A percentile compares a stretch with the other conserved stretches of the same genome.
These are phyloP conservation scores for Orgyia antiqua DNA, from an alignment of 2,888 invertebrate genomes.

Conservation along the genomic window DNA sequence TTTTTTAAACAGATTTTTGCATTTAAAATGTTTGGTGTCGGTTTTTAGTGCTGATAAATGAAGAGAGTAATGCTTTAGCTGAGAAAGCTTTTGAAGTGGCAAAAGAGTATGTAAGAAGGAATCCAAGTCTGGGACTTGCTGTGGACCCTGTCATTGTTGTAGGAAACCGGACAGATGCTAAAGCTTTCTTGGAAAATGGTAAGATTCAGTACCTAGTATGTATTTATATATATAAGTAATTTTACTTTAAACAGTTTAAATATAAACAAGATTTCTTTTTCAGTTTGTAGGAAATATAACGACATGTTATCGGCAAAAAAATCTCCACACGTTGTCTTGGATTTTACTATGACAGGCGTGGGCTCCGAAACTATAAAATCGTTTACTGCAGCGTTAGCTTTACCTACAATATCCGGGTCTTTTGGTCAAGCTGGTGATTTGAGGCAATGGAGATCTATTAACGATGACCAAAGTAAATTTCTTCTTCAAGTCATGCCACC, in stretches of 20 bases:
- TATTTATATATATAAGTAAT: neutral
- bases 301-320: slow-evolving; percentile 80
- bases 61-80: slow-evolving; percentile 84
- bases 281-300: slow-evolving; percentile 86
- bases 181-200: slow-evolving; percentile 84
- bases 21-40: too few species aligned
- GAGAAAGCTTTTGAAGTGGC: slow-evolving; percentile 85
- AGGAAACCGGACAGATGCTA: slow-evolving; percentile 85
- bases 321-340: slow-evolving; percentile 88
- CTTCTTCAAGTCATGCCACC: slow-evolving; percentile 91
- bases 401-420: slow-evolving; percentile 91
- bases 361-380: slow-evolving; percentile 92
- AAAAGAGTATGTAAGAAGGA: slow-evolving; percentile 83
- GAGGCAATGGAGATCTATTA: slow-evolving; percentile 88
- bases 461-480: slow-evolving; percentile 83
- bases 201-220: slow-evolving; percentile 34
- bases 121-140: slow-evolving; percentile 81
- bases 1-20: too few species aligned
- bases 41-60: slow-evolving; percentile 83
- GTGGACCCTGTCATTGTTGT: slow-evolving; percentile 80
- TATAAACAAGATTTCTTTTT: slow-evolving; percentile 20
- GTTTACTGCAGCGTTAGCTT: slow-evolving; percentile 85
- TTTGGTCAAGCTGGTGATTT: slow-evolving; percentile 92
- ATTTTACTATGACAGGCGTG: slow-evolving; percentile 88
- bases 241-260: neutral